phyloP scores from a whole-genome alignment of 92 coral and sea anemone species.

The Ricordea florida region DNA sequence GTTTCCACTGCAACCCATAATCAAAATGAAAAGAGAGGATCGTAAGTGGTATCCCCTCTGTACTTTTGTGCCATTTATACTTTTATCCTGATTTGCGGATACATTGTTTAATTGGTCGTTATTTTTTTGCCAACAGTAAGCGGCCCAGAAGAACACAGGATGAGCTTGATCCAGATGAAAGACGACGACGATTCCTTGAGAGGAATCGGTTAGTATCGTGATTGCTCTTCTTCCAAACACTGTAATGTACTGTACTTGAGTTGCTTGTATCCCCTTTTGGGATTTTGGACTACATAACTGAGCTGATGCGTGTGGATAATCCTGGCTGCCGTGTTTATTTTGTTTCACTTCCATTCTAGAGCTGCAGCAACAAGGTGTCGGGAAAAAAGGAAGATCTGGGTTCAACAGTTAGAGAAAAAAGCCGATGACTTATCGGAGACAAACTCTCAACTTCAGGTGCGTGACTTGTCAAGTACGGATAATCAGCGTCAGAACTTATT shows the following conservation, averaged over 20 bases:
- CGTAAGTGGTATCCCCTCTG: conserved; percentile 13
- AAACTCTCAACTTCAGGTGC: conserved; percentile 89
- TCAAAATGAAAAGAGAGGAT: conserved; percentile 50
- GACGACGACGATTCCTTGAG: conserved; percentile 92
- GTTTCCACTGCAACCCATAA: conserved; percentile 2
- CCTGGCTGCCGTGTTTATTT: neutral
- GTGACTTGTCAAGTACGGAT: too few species aligned
- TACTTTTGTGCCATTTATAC: neutral
- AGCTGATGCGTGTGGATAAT: too few species aligned
- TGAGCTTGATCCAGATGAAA: conserved; percentile 93
- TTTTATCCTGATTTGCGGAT: neutral
- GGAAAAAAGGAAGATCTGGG: conserved; percentile 99
- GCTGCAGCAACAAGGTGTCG: conserved; percentile 99
- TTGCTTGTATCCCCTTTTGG: too few species aligned
- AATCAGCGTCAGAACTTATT: neutral
- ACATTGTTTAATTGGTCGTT: too few species aligned
- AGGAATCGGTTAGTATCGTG: conserved; percentile 80
- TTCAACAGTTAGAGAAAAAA: conserved; percentile 92
- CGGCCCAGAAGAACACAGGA: conserved; percentile 92
- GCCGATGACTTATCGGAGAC: conserved; percentile 89
- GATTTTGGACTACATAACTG: too few species aligned
- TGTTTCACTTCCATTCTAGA: conserved; percentile 28
- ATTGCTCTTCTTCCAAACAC: too few species aligned
- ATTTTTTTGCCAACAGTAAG: conserved; percentile 51
- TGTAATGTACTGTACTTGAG: too few species aligned